Conservation (phyloP, 2,888 invertebrate species). For the Sylvicola fuscatus region DNA sequence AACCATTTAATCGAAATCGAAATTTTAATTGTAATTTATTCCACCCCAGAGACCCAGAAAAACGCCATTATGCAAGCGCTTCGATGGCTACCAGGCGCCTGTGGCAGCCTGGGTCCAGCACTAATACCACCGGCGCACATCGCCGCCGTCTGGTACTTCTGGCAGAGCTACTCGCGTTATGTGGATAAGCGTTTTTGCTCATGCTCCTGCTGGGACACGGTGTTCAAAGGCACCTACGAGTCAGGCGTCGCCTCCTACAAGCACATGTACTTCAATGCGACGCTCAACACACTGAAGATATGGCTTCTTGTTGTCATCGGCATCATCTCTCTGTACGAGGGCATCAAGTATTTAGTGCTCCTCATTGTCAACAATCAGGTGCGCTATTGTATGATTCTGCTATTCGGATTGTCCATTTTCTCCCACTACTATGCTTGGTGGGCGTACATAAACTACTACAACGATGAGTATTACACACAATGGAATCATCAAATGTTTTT, state of each 20-base stretch:
- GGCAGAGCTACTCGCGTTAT: slow-evolving; percentile 42
- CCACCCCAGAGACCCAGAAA: not conserved
- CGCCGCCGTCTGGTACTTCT: slow-evolving; percentile 37
- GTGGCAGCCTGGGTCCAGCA: slow-evolving; percentile 26
- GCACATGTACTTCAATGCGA: slow-evolving; percentile 49
- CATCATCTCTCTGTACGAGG: slow-evolving; percentile 38
- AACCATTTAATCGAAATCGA: too few relatives aligned
- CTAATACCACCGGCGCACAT: slow-evolving; percentile 40
- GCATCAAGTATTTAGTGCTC: slow-evolving; percentile 31
- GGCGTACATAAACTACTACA: slow-evolving; percentile 48
- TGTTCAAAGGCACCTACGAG: slow-evolving; percentile 53
- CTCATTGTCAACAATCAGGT: slow-evolving; percentile 30
- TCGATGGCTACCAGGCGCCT: slow-evolving; percentile 23
- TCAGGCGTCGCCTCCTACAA: slow-evolving; percentile 46
- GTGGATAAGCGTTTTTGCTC: slow-evolving; percentile 43
- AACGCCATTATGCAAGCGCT: slow-evolving; percentile 17
- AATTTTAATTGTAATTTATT: slow-evolving; percentile 2
- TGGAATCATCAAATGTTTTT: slow-evolving; percentile 49
- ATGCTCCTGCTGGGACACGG: slow-evolving; percentile 58
- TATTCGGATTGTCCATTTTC: slow-evolving; percentile 39
- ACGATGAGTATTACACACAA: slow-evolving; percentile 46
- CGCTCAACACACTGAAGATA: slow-evolving; percentile 40
- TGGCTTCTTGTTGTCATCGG: slow-evolving; percentile 38
- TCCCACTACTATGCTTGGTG: slow-evolving; percentile 52
- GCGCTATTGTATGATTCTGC: slow-evolving; percentile 36